Evolutionary conservation across 2,797 vertebrate species (phyloP).

Genomic region (Sebastes hopkinsi): DNA sequence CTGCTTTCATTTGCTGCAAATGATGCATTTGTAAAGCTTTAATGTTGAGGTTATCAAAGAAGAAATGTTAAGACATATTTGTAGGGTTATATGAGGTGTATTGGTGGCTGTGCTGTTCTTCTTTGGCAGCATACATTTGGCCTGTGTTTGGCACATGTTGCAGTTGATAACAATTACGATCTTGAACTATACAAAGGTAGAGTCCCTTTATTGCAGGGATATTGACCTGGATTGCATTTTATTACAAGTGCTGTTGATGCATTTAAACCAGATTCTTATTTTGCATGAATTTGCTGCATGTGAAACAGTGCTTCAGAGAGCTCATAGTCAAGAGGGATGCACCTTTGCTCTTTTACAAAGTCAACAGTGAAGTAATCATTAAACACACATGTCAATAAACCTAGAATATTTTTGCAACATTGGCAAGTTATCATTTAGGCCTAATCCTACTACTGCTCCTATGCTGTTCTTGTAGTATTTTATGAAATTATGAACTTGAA

Average conservation of each 20-base stretch:
- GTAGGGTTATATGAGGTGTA: not conserved
- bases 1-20: not conserved
- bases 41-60: not conserved
- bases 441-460: not conserved
- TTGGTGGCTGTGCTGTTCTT: not conserved
- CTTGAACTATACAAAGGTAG: not conserved
- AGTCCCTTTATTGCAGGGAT: not conserved
- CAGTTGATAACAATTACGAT: not conserved
- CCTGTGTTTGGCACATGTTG: not conserved
- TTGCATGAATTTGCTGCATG: too few species aligned
- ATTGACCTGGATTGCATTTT: not conserved
- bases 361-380: conserved; percentile 66
- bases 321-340: not conserved
- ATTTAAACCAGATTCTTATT: not conserved
- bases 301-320: too few species aligned
- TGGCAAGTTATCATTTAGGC: too few species aligned
- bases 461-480: not conserved
- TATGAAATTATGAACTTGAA: not conserved
- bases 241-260: not conserved
- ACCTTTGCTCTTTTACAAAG: conserved; percentile 72
- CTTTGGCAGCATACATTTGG: not conserved
- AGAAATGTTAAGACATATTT: not conserved
- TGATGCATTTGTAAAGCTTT: not conserved
- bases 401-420: not conserved
- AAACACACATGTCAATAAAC: conserved; percentile 19